Evolutionary conservation across 2,797 vertebrate species (phyloP).

Genomic region (Threskiornis aethiopicus): DNA sequence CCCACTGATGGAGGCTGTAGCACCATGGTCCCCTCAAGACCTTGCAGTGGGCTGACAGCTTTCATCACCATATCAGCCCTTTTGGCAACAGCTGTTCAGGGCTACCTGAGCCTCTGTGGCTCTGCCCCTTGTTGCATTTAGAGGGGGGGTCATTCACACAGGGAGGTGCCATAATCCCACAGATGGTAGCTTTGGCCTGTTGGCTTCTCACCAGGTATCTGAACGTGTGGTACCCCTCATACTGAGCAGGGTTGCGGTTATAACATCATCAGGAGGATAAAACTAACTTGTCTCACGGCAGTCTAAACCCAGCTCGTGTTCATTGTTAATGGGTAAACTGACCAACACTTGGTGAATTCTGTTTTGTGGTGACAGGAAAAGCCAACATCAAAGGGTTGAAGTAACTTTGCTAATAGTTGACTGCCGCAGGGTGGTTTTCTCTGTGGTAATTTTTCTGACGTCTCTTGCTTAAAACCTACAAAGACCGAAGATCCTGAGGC

Average conservation of each 20-base stretch:
- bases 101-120: not conserved
- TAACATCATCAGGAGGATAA: not conserved
- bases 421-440: not conserved
- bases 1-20: not conserved
- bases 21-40: not conserved
- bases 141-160: not conserved
- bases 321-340: not conserved
- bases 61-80: not conserved
- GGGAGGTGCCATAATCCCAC: not conserved
- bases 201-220: not conserved
- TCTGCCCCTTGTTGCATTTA: not conserved
- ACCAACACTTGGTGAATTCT: not conserved
- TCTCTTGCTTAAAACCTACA: not conserved
- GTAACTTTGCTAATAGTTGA: not conserved
- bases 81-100: not conserved
- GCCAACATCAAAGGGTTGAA: not conserved
- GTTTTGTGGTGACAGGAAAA: not conserved
- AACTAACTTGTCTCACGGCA: not conserved
- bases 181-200: not conserved
- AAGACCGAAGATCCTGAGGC: not conserved
- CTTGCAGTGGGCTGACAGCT: not conserved
- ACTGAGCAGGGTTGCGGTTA: fast-evolving
- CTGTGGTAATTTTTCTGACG: not conserved
- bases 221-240: not conserved
- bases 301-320: not conserved